Evolutionary conservation across 2,888 invertebrate genomes (phyloP).

Genomic region (Amblyjoppa fuscipennis): DNA sequence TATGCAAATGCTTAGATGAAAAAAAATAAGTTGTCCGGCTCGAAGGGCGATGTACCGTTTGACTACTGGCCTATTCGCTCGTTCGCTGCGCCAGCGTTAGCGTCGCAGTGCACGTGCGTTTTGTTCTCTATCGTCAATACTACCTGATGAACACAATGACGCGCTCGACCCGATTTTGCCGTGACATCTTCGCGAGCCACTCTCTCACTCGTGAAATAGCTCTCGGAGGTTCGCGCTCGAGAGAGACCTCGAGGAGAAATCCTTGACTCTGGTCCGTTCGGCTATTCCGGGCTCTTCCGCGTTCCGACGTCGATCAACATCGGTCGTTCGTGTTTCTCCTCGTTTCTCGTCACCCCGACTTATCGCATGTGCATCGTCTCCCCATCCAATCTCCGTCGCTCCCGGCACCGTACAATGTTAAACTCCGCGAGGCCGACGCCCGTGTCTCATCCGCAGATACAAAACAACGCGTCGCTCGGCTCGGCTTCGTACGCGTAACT

Average conservation of each 20-base stretch:
- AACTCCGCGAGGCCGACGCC: slow-evolving; percentile 12
- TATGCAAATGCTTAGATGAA: too few species aligned
- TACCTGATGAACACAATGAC: slow-evolving; percentile 57
- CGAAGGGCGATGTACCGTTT: slow-evolving; percentile 5
- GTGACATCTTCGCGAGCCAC: slow-evolving; percentile 33
- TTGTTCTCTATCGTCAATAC: background rate
- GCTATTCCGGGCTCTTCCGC: slow-evolving; percentile 48
- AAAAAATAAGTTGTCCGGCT: too few species aligned
- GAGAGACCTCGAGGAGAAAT: slow-evolving; percentile 1
- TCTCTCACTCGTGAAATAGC: background rate
- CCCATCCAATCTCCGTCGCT: background rate
- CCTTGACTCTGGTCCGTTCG: slow-evolving; percentile 10
- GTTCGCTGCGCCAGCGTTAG: background rate
- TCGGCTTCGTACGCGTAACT: slow-evolving; percentile 1
- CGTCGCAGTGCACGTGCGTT: background rate
- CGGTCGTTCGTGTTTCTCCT: background rate
- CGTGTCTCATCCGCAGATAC: background rate
- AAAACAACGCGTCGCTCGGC: background rate
- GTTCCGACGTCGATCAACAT: slow-evolving; percentile 37
- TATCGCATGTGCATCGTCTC: background rate
- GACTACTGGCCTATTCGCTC: background rate
- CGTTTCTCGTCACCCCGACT: slow-evolving; percentile 14
- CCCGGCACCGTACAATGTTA: background rate
- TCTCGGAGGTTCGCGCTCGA: background rate
- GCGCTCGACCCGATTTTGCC: slow-evolving; percentile 43